These are phyloP conservation scores for Drosophila ezoana DNA, from an alignment of 2,888 invertebrate species.

Conservation along the genomic window DNA sequence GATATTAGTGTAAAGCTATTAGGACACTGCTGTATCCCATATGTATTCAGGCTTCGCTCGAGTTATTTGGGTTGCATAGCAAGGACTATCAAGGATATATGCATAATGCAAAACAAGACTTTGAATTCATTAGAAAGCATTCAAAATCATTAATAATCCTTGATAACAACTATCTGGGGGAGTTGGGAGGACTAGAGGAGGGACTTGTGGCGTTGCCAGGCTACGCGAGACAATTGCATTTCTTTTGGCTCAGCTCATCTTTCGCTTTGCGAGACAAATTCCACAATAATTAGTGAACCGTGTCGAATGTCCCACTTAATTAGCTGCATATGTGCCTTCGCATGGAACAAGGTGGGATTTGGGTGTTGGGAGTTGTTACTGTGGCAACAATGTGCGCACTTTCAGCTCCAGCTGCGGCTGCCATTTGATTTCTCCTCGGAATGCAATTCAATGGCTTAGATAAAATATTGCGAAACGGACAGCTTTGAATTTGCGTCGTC, in stretches of 20 bases:
- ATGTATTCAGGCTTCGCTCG: too few relatives aligned
- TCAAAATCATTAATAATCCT: neutral
- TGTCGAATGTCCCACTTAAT: constrained; percentile 39
- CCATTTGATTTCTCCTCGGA: too few relatives aligned
- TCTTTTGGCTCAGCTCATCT: neutral
- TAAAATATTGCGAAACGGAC: too few relatives aligned
- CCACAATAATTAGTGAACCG: constrained; percentile 42
- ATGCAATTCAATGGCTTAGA: too few relatives aligned
- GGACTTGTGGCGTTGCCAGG: constrained; percentile 9
- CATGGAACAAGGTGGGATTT: neutral
- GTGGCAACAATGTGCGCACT: neutral
- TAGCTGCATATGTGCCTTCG: constrained; percentile 31
- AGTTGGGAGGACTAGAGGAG: too few relatives aligned
- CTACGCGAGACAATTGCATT: constrained; percentile 13
- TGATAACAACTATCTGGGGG: neutral
- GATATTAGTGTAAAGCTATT: too few relatives aligned
- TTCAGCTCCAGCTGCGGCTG: neutral
- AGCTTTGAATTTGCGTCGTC: too few relatives aligned
- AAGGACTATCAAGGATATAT: neutral
- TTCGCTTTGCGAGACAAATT: constrained; percentile 3
- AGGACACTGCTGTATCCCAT: too few relatives aligned
- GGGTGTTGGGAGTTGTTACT: neutral
- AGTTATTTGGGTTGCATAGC: too few relatives aligned
- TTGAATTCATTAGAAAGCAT: neutral
- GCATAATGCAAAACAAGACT: neutral